Conservation (phyloP, 2,888 invertebrate species). For the Hoplodrina blanda region DNA sequence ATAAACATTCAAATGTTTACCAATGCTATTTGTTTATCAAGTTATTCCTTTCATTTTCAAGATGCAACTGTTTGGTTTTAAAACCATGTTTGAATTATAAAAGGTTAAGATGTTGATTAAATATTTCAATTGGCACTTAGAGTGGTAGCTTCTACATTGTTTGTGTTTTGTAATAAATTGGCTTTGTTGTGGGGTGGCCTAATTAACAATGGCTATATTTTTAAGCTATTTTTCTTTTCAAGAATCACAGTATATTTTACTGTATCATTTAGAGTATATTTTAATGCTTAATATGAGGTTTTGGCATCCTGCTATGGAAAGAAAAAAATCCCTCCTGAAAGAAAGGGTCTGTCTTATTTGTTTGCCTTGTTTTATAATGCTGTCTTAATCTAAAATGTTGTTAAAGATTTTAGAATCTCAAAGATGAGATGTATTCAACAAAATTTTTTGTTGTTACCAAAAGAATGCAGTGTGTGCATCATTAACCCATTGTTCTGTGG, state of each 20-base stretch:
- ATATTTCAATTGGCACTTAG: background rate
- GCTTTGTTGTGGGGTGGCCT: conserved; percentile 8
- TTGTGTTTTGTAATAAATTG: background rate
- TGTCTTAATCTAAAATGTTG: background rate
- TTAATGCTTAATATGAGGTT: background rate
- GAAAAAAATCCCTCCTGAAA: too few species aligned
- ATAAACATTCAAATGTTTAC: conserved; percentile 37
- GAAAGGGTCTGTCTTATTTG: too few species aligned
- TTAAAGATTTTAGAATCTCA: background rate
- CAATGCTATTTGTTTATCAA: background rate
- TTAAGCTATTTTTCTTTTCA: background rate
- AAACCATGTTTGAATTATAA: background rate
- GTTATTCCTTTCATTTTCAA: background rate
- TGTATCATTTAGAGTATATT: too few species aligned
- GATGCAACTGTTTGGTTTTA: background rate
- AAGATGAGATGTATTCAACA: background rate
- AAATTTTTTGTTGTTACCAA: background rate
- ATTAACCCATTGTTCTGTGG: background rate
- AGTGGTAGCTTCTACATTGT: background rate
- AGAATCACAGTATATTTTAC: too few species aligned
- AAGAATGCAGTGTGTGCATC: background rate
- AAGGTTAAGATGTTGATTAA: too few species aligned
- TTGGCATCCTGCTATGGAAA: background rate
- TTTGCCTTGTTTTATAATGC: too few species aligned
- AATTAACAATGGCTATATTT: background rate